Conservation (phyloP, 2,113 vertebrate species). For the Ancistrus triradiatus region DNA sequence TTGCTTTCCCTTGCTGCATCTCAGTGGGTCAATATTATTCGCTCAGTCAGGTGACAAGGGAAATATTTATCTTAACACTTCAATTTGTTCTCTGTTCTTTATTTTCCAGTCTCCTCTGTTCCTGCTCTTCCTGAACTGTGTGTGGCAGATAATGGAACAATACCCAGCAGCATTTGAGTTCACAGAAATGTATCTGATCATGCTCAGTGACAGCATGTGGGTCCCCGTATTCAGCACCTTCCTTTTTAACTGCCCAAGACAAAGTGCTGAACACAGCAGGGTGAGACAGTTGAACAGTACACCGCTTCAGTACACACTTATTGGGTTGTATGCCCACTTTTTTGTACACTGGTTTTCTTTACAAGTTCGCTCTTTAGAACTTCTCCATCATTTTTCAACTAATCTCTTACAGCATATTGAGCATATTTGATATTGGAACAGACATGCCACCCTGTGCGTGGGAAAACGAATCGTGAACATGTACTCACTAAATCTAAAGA, state of each 20-base stretch:
- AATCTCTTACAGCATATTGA: too few species aligned
- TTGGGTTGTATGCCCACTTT: neutral
- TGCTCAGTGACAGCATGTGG: conserved; percentile 86
- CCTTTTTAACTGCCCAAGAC: conserved; percentile 88
- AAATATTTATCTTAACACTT: too few species aligned
- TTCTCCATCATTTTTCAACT: neutral
- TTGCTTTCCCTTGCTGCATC: too few species aligned
- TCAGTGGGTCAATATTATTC: too few species aligned
- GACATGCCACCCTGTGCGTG: too few species aligned
- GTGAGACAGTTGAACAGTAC: conserved; percentile 61
- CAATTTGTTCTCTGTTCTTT: neutral
- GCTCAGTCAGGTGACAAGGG: too few species aligned
- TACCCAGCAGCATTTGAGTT: conserved; percentile 94
- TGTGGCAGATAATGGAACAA: conserved; percentile 93
- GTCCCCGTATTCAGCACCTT: conserved; percentile 93
- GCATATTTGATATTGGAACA: too few species aligned
- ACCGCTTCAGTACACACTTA: neutral
- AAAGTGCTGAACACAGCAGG: conserved; percentile 81
- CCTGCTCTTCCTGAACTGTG: conserved; percentile 89
- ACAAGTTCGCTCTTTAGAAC: neutral
- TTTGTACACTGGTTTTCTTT: neutral
- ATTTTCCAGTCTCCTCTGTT: conserved; percentile 83
- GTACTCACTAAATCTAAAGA: too few species aligned
- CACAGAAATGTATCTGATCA: conserved; percentile 85
- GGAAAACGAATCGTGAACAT: too few species aligned